Percentiles rank a stretch among this genome's conserved stretches.
phyloP scores from a whole-genome alignment of 2,888 invertebrate species.

The Cephus pygmeus region DNA sequence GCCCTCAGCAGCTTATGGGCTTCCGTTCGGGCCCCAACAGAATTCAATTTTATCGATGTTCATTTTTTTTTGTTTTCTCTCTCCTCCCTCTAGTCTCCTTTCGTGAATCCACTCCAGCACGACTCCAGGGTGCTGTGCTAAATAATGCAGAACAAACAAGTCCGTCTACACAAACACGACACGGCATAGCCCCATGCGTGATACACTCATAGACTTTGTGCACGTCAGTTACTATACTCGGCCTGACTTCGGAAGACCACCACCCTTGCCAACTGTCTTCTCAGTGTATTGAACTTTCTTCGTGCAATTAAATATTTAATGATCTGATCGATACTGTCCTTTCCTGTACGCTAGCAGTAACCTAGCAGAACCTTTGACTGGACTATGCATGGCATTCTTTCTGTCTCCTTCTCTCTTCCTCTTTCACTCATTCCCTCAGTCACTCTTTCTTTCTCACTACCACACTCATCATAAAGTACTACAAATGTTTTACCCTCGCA shows the following conservation, averaged over 20 bases:
- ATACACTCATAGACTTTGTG: background rate
- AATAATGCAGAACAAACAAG: slow-evolving; percentile 27
- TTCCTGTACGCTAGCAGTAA: background rate
- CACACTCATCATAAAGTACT: background rate
- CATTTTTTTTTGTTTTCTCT: slow-evolving; percentile 7
- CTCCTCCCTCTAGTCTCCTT: background rate
- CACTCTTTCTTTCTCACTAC: background rate
- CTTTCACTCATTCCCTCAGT: background rate
- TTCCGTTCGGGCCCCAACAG: background rate
- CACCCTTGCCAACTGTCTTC: slow-evolving; percentile 13
- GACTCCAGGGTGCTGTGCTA: slow-evolving; percentile 16
- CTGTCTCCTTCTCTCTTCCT: background rate
- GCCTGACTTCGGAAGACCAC: slow-evolving; percentile 25
- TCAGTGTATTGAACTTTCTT: slow-evolving; percentile 58
- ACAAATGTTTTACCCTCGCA: background rate
- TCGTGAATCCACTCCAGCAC: background rate
- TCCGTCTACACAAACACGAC: slow-evolving; percentile 13
- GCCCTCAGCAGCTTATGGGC: background rate
- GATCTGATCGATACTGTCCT: slow-evolving; percentile 46
- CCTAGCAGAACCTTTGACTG: background rate
- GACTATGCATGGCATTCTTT: background rate
- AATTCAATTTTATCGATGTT: slow-evolving; percentile 8
- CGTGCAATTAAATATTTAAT: slow-evolving; percentile 57
- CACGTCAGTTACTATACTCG: slow-evolving; percentile 9
- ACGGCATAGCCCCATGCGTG: background rate